Conservation (phyloP, 2,797 vertebrate species). For the Salmo trutta region DNA sequence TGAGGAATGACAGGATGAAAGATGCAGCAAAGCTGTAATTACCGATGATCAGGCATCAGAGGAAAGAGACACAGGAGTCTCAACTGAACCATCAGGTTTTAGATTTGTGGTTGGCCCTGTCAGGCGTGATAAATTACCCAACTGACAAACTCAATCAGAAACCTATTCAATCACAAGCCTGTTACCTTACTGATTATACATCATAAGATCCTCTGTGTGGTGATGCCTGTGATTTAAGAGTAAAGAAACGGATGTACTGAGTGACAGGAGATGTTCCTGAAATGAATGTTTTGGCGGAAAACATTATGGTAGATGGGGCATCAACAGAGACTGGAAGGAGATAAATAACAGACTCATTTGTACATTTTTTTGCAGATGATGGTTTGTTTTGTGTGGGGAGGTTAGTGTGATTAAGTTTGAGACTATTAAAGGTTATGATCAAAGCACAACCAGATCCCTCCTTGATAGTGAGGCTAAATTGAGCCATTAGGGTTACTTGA, state of each 20-base stretch:
- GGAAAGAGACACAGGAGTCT: conserved; percentile 19
- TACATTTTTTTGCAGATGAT: background rate
- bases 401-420: background rate
- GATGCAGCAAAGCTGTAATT: background rate
- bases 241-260: conserved; percentile 1
- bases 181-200: conserved; percentile 38
- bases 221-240: background rate
- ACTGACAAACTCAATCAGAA: conserved; percentile 46
- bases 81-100: conserved; percentile 26
- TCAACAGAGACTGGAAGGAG: background rate
- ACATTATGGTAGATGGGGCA: background rate
- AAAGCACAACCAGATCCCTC: background rate
- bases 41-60: conserved; percentile 15
- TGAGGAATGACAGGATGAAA: conserved; percentile 15
- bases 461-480: background rate
- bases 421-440: background rate
- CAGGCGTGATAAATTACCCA: conserved; percentile 32
- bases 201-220: conserved; percentile 16
- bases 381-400: background rate
- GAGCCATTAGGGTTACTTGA: background rate
- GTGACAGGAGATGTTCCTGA: conserved; percentile 10
- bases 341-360: background rate
- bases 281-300: background rate
- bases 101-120: conserved; percentile 37
- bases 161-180: conserved; percentile 38